Percentiles rank a stretch among this genome's conserved stretches.
These are phyloP conservation scores for Okamejei kenojei DNA, from an alignment of 2,797 vertebrate species.

Conservation along the genomic window DNA sequence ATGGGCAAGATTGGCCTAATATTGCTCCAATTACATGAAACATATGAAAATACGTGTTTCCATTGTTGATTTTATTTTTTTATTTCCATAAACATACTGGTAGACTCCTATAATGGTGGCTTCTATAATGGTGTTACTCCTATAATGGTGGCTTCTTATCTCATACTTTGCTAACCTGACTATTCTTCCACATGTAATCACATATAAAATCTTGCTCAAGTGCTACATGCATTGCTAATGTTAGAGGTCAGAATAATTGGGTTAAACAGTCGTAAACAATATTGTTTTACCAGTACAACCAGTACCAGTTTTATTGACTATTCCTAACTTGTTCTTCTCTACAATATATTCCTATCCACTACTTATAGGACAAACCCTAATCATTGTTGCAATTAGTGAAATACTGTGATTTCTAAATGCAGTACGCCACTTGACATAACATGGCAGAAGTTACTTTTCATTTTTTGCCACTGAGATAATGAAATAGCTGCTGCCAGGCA, in stretches of 20 bases:
- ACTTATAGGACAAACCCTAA: neutral
- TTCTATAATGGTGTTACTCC: neutral
- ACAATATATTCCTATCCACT: neutral
- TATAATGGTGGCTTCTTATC: neutral
- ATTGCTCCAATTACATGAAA: too few species aligned
- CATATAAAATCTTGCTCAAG: neutral
- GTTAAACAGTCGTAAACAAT: neutral
- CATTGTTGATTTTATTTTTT: neutral
- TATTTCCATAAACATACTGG: neutral
- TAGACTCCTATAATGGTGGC: neutral
- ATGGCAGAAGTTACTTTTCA: neutral
- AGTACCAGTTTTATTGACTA: neutral
- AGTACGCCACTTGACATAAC: neutral
- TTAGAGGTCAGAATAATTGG: neutral
- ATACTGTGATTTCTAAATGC: neutral
- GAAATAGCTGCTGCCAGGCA: constrained; percentile 35
- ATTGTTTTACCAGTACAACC: neutral
- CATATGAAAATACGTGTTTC: neutral
- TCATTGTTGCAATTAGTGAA: neutral
- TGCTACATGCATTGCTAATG: neutral
- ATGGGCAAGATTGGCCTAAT: too few species aligned
- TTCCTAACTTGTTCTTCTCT: neutral
- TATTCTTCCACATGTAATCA: neutral
- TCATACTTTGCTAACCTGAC: neutral
- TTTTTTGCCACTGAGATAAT: neutral